Base-by-base conservation (phyloP, 2,797 vertebrate genomes). In the Myotis pilosus region DNA sequence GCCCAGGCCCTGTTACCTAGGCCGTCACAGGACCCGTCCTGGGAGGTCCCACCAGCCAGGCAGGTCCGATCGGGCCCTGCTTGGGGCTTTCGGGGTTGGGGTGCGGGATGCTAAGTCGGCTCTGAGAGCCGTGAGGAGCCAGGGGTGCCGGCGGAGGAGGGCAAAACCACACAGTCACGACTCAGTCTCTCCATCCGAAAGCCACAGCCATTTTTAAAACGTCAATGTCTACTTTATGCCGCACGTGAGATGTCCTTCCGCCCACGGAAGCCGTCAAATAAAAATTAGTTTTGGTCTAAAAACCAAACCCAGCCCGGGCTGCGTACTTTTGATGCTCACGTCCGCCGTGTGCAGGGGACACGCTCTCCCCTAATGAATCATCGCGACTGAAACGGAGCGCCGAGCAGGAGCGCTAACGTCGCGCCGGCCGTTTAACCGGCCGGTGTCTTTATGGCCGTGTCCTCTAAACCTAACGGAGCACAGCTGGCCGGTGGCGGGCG, bases 381-480 rank as follows among this genome's bases (percentile, higher is more conserved):
- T 96, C 95, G 91, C 97, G 97, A 97, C 98, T 98, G 98, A 98
- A 98, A 98, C 98, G 98, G 98, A 98, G 97, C 98, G 98, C 98
- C 98, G 98, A 98, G 97, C 98, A 98, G 98, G 97, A 98, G 98
- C 98, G 98, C 98, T 98, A 98, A 98, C 97, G 96, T 98, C 98
- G 98, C 98, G 90, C 98, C 97, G 98, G 98, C 98, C 98, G 98
- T 98, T 98, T 98, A 98, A 98, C 98, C 98, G 98, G 98, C 98
- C 98, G 98, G 98, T 98, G 98, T 98, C 98, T 98, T 98, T 98
- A 98, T 98, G 98, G 98, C 98, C 98, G 98, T 98, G 98, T 98
- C 98, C 98, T 98, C 98, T 98, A 98, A 98, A 98, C 98, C 98
- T 98, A 98, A 98, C 98, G 98, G 98, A 98, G 98, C 98, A 98